Evolutionary conservation across 2,888 invertebrate genomes (phyloP), one percentile per base, ranked within the genome.

Genomic region (Sinhomidia bicolor): DNA sequence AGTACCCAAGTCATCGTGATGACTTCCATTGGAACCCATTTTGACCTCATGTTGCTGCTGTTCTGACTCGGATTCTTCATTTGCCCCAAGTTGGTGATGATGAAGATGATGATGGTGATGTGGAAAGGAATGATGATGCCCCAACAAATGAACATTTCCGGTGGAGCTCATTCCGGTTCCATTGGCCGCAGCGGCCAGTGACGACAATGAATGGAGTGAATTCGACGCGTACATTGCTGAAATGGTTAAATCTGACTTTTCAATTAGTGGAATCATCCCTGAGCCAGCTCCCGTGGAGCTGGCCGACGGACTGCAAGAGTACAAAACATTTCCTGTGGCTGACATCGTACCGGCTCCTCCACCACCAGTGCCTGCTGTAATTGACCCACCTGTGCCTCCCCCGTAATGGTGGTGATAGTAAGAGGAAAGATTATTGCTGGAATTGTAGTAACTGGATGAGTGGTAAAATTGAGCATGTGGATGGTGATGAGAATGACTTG

Each of bases 231-330:
- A 92, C 91, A 92, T 91, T 23, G 89, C 88, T 17, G 92, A 91
- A 71, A 92, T 91, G 4, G 91, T 92, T 26, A 92, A 68, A 78
- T 92, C 92, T 17, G 92, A 92, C 65, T 91, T 91, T 47, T 91
- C 91, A 54, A 91, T 89, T 0, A 92, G 62, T 17, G 91, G 91
- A 51, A 91, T 90, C 82, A 90, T 90, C 62, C 90, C 90, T 6
- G 86, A 47, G 17, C 82, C 80, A 10, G 71, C 65, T 20, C 85
- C 60, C 36, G 81, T 23, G n/a, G 88, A 10, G 23, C 85, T 83
- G 1, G 82, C 23, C 3, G 89, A 80, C 36, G 71, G 83, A 29
- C 84, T 85, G n/a, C 88, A 88, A 0, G 84, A 88, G 80, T 90
- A 90, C 2, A 88, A 29, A 32, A 87, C 81, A 32, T 87, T 87